Evolutionary conservation across 1,140 invertebrate genomes (phyloP).

Genomic region (Calephelis virginiensis): DNA sequence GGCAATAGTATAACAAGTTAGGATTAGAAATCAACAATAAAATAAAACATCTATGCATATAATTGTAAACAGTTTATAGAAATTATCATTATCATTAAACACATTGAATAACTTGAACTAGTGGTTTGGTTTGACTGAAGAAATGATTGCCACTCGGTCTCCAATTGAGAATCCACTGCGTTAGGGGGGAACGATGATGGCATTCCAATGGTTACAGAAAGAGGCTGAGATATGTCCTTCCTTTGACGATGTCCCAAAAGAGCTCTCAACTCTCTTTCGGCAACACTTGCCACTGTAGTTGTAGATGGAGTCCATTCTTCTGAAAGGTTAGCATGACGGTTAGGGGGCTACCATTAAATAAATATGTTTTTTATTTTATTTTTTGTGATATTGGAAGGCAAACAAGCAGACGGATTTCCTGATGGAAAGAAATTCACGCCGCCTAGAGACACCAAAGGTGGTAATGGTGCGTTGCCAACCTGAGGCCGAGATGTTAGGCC

Average conservation of each 20-base stretch:
- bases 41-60: slow-evolving; percentile 43
- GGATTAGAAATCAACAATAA: neutral
- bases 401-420: too few species aligned
- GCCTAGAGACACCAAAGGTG: too few species aligned
- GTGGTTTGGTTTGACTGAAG: slow-evolving; percentile 30
- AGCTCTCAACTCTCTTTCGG: slow-evolving; percentile 46
- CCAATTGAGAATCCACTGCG: slow-evolving; percentile 38
- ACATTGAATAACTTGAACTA: slow-evolving; percentile 24
- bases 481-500: too few species aligned
- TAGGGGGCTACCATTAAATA: neutral
- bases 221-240: slow-evolving; percentile 30
- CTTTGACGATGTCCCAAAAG: slow-evolving; percentile 44
- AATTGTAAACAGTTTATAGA: slow-evolving; percentile 59
- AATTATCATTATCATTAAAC: slow-evolving; percentile 42
- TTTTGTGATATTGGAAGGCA: too few species aligned
- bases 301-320: slow-evolving; percentile 12
- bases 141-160: slow-evolving; percentile 47
- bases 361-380: too few species aligned
- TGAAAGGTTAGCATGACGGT: slow-evolving; percentile 4
- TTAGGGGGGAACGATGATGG: slow-evolving; percentile 31
- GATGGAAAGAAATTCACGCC: too few species aligned
- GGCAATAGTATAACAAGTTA: too few species aligned
- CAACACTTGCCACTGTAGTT: slow-evolving; percentile 32
- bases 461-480: too few species aligned
- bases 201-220: slow-evolving; percentile 1